phyloP scores from a whole-genome alignment of 1,140 invertebrate species.

The Hypsibius dujardini region DNA sequence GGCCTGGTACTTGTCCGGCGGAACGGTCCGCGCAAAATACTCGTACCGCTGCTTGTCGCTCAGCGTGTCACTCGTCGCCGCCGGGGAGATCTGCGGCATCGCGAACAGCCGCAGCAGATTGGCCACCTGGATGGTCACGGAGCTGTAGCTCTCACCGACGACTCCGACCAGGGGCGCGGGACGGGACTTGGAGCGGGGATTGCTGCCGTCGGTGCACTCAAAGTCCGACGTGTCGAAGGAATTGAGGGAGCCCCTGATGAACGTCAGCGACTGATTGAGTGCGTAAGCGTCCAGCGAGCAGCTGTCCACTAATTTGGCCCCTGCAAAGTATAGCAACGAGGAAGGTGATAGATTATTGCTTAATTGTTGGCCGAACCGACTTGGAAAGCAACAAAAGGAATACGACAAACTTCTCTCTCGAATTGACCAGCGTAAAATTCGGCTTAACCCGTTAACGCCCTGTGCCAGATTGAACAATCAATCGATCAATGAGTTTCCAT shows the following conservation, averaged over 20 bases:
- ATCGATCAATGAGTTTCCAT: background rate
- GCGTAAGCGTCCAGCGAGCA: slow-evolving; percentile 47
- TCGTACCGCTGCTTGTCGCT: slow-evolving; percentile 40
- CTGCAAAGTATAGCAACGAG: background rate
- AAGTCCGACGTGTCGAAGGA: slow-evolving; percentile 45
- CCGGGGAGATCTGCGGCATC: slow-evolving; percentile 40
- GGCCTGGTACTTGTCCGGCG: slow-evolving; percentile 37
- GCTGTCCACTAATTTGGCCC: slow-evolving; percentile 44
- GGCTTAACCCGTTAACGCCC: no score
- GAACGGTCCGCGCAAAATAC: slow-evolving; percentile 32
- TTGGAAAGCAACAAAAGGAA: no score
- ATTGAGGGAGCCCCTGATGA: slow-evolving; percentile 45
- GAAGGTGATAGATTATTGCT: no score
- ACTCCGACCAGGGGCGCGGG: slow-evolving; percentile 45
- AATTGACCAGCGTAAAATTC: no score
- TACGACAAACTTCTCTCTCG: no score
- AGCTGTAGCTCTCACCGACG: slow-evolving; percentile 50
- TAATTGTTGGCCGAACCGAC: no score
- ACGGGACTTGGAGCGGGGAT: slow-evolving; percentile 37
- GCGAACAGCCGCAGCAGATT: slow-evolving; percentile 44
- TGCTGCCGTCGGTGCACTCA: slow-evolving; percentile 43
- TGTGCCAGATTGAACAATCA: background rate
- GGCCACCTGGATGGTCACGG: slow-evolving; percentile 52
- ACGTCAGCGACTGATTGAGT: slow-evolving; percentile 46
- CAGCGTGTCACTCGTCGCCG: slow-evolving; percentile 43